These are phyloP conservation scores for Nebria ingens DNA, from an alignment of 1,140 invertebrate genomes.

Conservation along the genomic window DNA sequence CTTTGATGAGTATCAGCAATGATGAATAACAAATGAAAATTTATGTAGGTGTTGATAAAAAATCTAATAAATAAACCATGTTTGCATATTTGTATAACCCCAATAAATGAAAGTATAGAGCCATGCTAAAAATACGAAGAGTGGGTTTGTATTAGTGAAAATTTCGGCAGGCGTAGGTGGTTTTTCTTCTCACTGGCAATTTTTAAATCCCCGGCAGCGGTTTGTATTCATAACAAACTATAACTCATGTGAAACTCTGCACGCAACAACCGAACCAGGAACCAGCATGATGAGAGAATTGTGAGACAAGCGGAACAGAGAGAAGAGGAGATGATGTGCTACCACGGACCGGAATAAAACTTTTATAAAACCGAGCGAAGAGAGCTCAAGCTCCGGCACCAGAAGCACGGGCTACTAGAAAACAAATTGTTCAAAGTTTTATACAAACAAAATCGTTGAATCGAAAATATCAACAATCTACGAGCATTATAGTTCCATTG, in stretches of 20 bases:
- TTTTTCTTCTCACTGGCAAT: too few relatives aligned
- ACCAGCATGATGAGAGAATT: background rate
- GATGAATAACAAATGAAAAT: too few relatives aligned
- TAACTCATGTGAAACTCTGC: conserved; percentile 5
- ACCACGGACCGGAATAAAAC: background rate
- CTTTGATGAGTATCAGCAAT: too few relatives aligned
- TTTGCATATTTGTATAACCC: too few relatives aligned
- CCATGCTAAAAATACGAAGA: too few relatives aligned
- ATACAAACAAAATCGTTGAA: conserved; percentile 7
- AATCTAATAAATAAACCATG: too few relatives aligned
- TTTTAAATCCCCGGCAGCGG: conserved; percentile 6
- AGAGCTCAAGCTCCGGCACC: background rate
- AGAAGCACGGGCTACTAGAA: background rate
- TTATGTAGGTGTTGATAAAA: too few relatives aligned
- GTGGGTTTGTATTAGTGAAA: too few relatives aligned
- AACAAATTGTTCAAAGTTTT: conserved; percentile 6
- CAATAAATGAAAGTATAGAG: too few relatives aligned
- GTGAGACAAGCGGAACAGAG: background rate
- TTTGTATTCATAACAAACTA: conserved; percentile 10
- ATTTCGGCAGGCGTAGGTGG: too few relatives aligned
- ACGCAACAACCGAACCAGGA: background rate
- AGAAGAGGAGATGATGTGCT: background rate
- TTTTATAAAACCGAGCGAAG: background rate
- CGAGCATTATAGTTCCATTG: background rate
- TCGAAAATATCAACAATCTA: conserved; percentile 1